Evolutionary conservation across 2,888 invertebrate species (phyloP).

Genomic region (Lithophane semibrunnea): DNA sequence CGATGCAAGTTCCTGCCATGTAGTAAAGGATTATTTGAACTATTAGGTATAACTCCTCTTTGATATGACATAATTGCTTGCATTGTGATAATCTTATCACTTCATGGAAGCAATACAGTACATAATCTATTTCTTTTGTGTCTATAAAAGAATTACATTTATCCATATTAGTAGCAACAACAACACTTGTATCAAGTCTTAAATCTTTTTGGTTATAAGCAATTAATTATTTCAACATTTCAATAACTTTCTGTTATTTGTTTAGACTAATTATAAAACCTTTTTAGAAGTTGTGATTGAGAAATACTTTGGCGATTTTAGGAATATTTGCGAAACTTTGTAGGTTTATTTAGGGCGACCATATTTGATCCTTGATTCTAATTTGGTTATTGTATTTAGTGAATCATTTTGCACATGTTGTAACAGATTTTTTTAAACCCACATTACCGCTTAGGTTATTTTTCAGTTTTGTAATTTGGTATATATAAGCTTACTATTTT

Average conservation of each 20-base stretch:
- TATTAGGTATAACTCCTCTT: constrained; percentile 2
- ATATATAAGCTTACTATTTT: not conserved
- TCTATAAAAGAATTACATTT: constrained; percentile 8
- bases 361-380: constrained; percentile 22
- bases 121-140: constrained; percentile 18
- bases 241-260: constrained; percentile 7
- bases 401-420: constrained; percentile 25
- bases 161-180: constrained; percentile 27
- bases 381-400: constrained; percentile 10
- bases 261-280: constrained; percentile 19
- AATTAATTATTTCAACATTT: constrained; percentile 40
- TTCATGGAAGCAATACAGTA: constrained; percentile 38
- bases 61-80: constrained; percentile 26
- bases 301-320: constrained; percentile 25
- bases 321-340: constrained; percentile 25
- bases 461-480: not conserved
- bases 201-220: constrained; percentile 29
- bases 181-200: not conserved
- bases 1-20: not conserved
- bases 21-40: constrained; percentile 14
- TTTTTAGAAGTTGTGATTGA: constrained; percentile 19
- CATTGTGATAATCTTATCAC: constrained; percentile 51
- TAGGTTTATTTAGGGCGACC: constrained; percentile 34
- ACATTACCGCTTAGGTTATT: not conserved
- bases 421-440: not conserved